Base-by-base conservation (phyloP, 2,797 vertebrate species). In the Poecilia velifera region DNA sequence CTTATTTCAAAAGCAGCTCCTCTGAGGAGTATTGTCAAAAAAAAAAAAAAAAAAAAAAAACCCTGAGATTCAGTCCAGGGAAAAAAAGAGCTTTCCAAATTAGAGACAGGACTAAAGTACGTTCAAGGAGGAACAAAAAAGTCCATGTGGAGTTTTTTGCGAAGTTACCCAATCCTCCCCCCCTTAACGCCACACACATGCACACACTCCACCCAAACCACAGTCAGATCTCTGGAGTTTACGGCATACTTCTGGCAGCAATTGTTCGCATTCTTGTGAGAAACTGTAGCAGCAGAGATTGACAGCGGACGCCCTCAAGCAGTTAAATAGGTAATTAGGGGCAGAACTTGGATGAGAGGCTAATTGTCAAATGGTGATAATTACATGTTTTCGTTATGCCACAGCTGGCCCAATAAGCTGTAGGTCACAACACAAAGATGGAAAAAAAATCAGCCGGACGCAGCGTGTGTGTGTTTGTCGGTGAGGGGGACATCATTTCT, bases 361-460 rank as follows among this genome's bases (percentile, higher is more conserved):
- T 98, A 97, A 98, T 97, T 97, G 96, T 96, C 96, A 97, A 96
- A 97, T 97, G 96, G 97, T 96, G 95, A 96, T 97, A 97, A 98
- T 98, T 97, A 95, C 95, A 95, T 86, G 93, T 95, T 96, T 96
- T 96, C 96, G 96, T 96, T 96, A 91, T 95, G 95, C 92, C 96
- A 96, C 95, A 97, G 96, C 96, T 96, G 96, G 97, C 94, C 92
- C 79, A 96, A 94, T 90, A 95, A 95, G 93, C 96, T 80, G 93
- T 89, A 94, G 96, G 96, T 97, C 96, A 96, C 78, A 93, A 82
- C 87, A 91, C 86, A 90, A 89, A 89, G 84, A 10, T 75, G 51
- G 74, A 25, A 73, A 87, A 90, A 91, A 41, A 2, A 34, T 91
- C 88, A 86, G 74, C 88, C 85, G 90, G 86, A 91, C 84, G 82